These are phyloP conservation scores for Muscicapa adusta DNA, from an alignment of 2,113 vertebrate species.

Conservation along the genomic window DNA sequence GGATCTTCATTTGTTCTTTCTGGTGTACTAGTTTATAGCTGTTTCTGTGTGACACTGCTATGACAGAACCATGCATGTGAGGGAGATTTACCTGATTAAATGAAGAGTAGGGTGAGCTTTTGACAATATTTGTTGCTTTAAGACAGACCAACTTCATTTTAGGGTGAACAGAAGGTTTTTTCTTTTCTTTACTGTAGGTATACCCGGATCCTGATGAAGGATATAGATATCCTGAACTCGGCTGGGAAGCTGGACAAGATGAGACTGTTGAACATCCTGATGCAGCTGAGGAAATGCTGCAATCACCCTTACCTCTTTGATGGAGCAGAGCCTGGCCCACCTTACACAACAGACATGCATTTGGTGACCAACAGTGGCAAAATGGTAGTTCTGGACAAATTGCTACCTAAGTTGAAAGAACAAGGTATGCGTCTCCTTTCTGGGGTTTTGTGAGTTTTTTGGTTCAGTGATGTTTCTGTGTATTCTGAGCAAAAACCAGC, in stretches of 20 bases:
- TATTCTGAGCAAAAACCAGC: background rate
- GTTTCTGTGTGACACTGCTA: background rate
- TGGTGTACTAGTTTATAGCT: rapidly evolving
- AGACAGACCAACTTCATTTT: background rate
- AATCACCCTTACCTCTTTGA: conserved; percentile 97
- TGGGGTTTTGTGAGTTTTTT: background rate
- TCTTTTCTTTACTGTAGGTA: conserved; percentile 77
- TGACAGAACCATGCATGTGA: background rate
- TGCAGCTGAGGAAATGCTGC: conserved; percentile 97
- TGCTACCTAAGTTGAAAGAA: conserved; percentile 91
- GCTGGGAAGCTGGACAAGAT: conserved; percentile 98
- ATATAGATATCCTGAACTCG: conserved; percentile 96
- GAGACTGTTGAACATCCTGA: conserved; percentile 92
- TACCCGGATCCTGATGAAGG: conserved; percentile 96
- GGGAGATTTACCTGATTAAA: background rate
- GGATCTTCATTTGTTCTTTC: background rate
- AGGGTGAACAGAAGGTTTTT: background rate
- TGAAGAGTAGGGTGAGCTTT: background rate
- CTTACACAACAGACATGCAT: conserved; percentile 96
- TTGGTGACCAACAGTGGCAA: conserved; percentile 96
- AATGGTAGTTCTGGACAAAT: conserved; percentile 94
- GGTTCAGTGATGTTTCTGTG: background rate
- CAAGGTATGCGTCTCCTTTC: conserved; percentile 73
- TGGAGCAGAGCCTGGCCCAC: conserved; percentile 93
- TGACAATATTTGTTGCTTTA: background rate